Base-by-base conservation (phyloP, 2,888 invertebrate species). In the Cephonodes hylas region DNA sequence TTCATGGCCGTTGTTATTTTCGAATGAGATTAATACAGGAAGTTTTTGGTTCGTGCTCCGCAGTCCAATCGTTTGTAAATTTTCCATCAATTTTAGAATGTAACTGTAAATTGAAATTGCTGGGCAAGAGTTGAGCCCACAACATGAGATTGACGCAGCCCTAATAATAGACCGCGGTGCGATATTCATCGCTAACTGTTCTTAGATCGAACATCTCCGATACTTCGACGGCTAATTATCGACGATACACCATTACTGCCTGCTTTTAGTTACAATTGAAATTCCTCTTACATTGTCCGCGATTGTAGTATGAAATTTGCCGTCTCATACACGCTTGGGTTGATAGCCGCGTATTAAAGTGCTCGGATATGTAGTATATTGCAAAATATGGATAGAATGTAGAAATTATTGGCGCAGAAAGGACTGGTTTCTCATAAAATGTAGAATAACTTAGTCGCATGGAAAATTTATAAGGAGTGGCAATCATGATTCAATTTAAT, bases 121-220 rank as follows among this genome's bases (percentile, higher is more conserved):
- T 76, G 79, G 76, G 53, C 53, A 31, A 31, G 31, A 53, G 53
- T 53, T 18, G 53, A 53, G 53, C 53, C 68, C 73, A 70, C 72
- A 74, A 72, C 70, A 71, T 62, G 70, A 75, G 73, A 83, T 82
- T 79, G 79, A 80, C 80, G 79, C 69, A 75, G 81, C 81, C 84
- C 84, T 88, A 86, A 88, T 88, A 85, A 83, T 76, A 83, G 81
- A 77, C 73, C 66, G 63, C 73, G 63, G 85, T 83, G 83, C 83
- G 85, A 86, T 87, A 85, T 81, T 81, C 79, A 87, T 86, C 83
- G 81, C 81, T 88, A 87, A 88, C 88, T 86, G 87, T 88, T 86
- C 81, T 83, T 76, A 80, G 86, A 85, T 83, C 79, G 81, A 83
- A 82, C 78, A 81, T 81, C 80, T 76, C 76, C 71, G 72, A 74